Evolutionary conservation across 2,888 invertebrate species (phyloP).

Genomic region (Pecten maximus): DNA sequence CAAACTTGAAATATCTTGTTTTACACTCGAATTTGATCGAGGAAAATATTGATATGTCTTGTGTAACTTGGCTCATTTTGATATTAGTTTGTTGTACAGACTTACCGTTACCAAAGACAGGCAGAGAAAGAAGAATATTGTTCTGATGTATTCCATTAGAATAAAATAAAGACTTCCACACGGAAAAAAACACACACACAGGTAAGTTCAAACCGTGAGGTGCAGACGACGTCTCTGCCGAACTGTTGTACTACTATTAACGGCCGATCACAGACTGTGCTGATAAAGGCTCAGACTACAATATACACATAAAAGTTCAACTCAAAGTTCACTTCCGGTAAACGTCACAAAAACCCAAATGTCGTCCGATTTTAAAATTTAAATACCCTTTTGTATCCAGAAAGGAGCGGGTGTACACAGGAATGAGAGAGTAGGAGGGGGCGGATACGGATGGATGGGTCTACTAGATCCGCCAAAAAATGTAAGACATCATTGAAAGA

Average conservation of each 20-base stretch:
- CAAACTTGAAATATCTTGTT: too few species aligned
- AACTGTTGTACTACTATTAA: background rate
- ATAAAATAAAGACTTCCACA: background rate
- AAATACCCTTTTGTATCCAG: background rate
- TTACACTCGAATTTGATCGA: too few species aligned
- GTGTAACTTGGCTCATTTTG: too few species aligned
- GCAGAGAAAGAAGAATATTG: background rate
- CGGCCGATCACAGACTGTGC: background rate
- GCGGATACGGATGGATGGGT: background rate
- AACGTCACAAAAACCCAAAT: background rate
- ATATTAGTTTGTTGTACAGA: background rate
- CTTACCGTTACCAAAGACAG: background rate
- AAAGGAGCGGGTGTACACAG: background rate
- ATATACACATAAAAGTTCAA: background rate
- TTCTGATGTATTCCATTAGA: background rate
- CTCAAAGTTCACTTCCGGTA: constrained; percentile 16
- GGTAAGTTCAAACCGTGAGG: background rate
- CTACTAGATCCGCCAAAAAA: too few species aligned
- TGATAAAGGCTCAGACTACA: background rate
- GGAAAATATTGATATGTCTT: too few species aligned
- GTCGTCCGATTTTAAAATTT: constrained; percentile 5
- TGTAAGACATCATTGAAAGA: too few species aligned
- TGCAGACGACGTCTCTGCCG: background rate
- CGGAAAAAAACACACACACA: background rate
- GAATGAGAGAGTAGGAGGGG: background rate